phyloP scores from a whole-genome alignment of 2,113 vertebrate genomes.

The Cephalopterus ornatus region DNA sequence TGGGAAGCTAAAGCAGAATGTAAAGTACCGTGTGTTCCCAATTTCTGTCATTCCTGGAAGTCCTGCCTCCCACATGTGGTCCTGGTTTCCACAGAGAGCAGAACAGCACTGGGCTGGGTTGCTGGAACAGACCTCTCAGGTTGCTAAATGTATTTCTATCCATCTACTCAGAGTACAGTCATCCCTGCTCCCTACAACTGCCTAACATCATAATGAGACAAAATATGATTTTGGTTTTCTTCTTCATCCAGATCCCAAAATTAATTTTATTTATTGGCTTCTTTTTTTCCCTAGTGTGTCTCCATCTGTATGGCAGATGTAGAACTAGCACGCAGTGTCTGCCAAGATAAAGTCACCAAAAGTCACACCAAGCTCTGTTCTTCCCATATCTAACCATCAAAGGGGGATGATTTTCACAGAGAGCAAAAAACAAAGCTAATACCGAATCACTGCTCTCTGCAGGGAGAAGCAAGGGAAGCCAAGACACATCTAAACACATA shows the following conservation, averaged over 20 bases:
- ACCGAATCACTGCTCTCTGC: background rate
- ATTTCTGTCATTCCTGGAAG: background rate
- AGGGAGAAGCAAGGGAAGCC: background rate
- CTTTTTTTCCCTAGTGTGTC: background rate
- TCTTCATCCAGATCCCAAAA: background rate
- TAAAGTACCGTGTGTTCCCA: background rate
- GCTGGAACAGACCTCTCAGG: background rate
- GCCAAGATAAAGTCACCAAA: slow-evolving; percentile 26
- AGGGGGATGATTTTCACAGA: background rate
- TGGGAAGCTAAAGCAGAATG: background rate
- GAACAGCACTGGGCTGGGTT: background rate
- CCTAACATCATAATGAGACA: background rate
- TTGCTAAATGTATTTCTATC: background rate
- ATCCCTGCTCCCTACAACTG: background rate
- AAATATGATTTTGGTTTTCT: background rate
- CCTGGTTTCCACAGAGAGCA: background rate
- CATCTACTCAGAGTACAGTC: background rate
- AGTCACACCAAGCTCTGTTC: background rate
- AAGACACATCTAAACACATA: slow-evolving; percentile 3
- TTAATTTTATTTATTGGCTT: background rate
- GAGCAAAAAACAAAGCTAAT: background rate
- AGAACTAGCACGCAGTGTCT: background rate
- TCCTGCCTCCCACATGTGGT: background rate
- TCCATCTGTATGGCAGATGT: slow-evolving; percentile 26
- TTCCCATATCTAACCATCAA: background rate